Evolutionary conservation across 2,113 vertebrate genomes (phyloP), one percentile per base, ranked within the genome.

Genomic region (Chloropsis cyanopogon): DNA sequence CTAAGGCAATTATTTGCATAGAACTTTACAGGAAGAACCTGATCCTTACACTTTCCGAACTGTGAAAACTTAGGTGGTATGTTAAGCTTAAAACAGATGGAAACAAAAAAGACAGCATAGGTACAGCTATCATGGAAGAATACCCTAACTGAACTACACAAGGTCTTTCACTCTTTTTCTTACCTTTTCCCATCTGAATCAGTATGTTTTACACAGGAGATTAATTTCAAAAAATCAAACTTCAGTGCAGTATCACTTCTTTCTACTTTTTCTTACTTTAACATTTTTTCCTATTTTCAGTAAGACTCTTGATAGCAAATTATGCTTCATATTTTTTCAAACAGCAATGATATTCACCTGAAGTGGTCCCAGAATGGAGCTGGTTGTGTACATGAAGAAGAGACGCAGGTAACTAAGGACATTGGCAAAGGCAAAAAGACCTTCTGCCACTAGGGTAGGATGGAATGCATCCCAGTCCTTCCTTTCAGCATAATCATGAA

Each of bases 361-460:
- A 47, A 99, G 98, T 2, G 99, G 99, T 28, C 99, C 99, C 96
- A 99, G 97, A 95, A 99, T 98, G 91, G 99, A 99, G 97, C 99
- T 99, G 94, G 99, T 99, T 83, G 99, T 99, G 97, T 99, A 99
- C 99, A 99, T 99, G 96, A 99, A 99, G 98, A 99, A 99, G 53
- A 99, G 99, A 22, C 99, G 98, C 59, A 99, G 98, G 63, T 99
- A 99, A 97, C 99, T 99, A 22, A 99, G 98, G 76, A 99, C 98
- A 39, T 99, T 99, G 63, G 99, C 99, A 81, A 99, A 99, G 70
- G 99, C 99, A 96, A 99, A 99, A 79, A 99, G 98, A 25, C 99
- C 99, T 97, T 99, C 99, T 5, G 99, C 99, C 92, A 99, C 99
- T 54, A 99, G 96, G 28, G 99, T 99, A 88, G 99, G 99, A 82